These are phyloP conservation scores for Acanthis flammea DNA, from an alignment of 2,797 vertebrate species.

Conservation along the genomic window DNA sequence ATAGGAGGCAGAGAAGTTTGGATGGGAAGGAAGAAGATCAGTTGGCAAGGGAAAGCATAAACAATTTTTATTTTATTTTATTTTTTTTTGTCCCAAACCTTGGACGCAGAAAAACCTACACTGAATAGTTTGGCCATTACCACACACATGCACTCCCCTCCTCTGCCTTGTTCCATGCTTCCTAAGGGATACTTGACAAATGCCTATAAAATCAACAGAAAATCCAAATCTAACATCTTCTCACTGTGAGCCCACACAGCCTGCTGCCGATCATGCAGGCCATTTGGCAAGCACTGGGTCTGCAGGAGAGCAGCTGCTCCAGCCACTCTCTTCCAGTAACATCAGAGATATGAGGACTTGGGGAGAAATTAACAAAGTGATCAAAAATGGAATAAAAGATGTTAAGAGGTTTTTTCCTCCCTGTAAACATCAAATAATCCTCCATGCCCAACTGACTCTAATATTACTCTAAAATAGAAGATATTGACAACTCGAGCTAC, in stretches of 20 bases:
- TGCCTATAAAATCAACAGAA: constrained; percentile 66
- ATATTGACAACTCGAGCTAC: background rate
- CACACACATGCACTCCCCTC: constrained; percentile 51
- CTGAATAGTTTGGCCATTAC: constrained; percentile 30
- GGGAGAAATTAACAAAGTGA: constrained; percentile 76
- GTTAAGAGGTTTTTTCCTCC: constrained; percentile 64
- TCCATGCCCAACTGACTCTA: constrained; percentile 26
- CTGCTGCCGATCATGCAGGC: constrained; percentile 56
- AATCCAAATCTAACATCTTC: constrained; percentile 65
- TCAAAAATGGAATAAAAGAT: constrained; percentile 75
- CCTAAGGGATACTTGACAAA: constrained; percentile 74
- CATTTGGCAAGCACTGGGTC: constrained; percentile 70
- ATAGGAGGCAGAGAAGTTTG: constrained; percentile 54
- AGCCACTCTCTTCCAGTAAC: constrained; percentile 68
- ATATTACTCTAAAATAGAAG: background rate
- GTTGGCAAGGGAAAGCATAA: constrained; percentile 58
- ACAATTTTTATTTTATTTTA: constrained; percentile 10
- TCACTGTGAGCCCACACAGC: constrained; percentile 56
- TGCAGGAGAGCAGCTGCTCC: constrained; percentile 71
- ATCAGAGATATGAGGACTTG: constrained; percentile 75
- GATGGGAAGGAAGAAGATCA: constrained; percentile 46
- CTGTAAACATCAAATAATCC: constrained; percentile 70
- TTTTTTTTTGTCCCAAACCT: constrained; percentile 19
- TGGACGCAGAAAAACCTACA: constrained; percentile 23
- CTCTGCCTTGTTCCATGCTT: constrained; percentile 61